These are phyloP conservation scores for Drosophila takahashii DNA, from an alignment of 1,140 invertebrate genomes.

Conservation along the genomic window DNA sequence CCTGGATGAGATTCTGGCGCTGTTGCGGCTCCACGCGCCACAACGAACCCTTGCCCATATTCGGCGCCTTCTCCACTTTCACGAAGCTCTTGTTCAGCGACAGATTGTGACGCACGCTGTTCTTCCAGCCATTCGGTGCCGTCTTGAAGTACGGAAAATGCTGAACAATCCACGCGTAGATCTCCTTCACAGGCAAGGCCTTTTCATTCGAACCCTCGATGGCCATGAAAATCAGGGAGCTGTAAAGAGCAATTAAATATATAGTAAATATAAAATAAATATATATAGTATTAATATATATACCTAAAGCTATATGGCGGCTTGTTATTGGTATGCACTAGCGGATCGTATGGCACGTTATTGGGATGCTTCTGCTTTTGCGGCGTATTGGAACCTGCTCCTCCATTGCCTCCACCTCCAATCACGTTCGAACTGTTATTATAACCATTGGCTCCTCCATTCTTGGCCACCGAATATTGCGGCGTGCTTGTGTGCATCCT, in stretches of 20 bases:
- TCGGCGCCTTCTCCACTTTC: constrained; percentile 96
- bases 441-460: constrained; percentile 34
- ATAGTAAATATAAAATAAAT: neutral
- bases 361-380: constrained; percentile 89
- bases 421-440: constrained; percentile 38
- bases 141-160: constrained; percentile 99
- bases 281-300: neutral
- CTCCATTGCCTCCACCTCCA: constrained; percentile 1
- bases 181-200: constrained; percentile 97
- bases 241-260: constrained; percentile 74
- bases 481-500: constrained; percentile 71
- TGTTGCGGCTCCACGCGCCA: constrained; percentile 97
- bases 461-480: constrained; percentile 45
- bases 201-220: constrained; percentile 96
- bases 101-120: constrained; percentile 97
- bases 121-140: constrained; percentile 99
- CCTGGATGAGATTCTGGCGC: constrained; percentile 93
- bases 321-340: constrained; percentile 94
- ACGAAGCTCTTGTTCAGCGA: constrained; percentile 98
- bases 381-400: constrained; percentile 46
- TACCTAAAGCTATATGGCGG: constrained; percentile 93
- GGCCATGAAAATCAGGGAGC: constrained; percentile 98
- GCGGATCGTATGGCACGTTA: constrained; percentile 90
- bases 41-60: constrained; percentile 96
- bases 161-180: constrained; percentile 98